These are phyloP conservation scores for Hyperoodon ampullatus DNA, from an alignment of 2,113 vertebrate species.

Conservation along the genomic window DNA sequence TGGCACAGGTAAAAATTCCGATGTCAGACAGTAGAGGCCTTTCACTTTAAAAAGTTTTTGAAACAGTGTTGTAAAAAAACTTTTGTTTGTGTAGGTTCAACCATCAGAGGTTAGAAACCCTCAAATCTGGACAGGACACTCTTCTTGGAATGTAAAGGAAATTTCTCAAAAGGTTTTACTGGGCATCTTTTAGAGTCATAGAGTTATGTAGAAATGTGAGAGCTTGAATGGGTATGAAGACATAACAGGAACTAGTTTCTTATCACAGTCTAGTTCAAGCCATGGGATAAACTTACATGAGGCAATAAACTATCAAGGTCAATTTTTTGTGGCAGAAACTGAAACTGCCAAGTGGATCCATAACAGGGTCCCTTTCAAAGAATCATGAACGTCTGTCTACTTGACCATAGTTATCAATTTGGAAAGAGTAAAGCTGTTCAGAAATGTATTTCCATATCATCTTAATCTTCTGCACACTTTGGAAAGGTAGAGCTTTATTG, in stretches of 20 bases:
- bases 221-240: not conserved
- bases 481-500: not conserved
- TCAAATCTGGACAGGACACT: not conserved
- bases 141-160: not conserved
- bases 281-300: not conserved
- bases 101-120: not conserved
- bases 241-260: not conserved
- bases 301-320: not conserved
- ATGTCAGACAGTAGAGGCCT: not conserved
- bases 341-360: not conserved
- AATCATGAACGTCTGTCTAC: not conserved
- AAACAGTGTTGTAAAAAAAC: not conserved
- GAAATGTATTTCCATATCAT: not conserved
- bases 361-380: not conserved
- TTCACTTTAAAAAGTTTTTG: not conserved
- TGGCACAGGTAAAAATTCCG: not conserved
- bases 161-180: not conserved
- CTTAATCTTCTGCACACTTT: not conserved
- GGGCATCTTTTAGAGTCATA: not conserved
- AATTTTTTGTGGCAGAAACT: conserved; percentile 29
- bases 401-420: not conserved
- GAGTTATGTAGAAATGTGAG: not conserved
- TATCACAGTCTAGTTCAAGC: not conserved
- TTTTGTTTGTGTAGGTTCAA: not conserved
- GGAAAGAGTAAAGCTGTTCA: not conserved